Evolutionary conservation across 2,113 vertebrate species (phyloP), one percentile per base, ranked within the genome.

Genomic region (Vicugna pacos): DNA sequence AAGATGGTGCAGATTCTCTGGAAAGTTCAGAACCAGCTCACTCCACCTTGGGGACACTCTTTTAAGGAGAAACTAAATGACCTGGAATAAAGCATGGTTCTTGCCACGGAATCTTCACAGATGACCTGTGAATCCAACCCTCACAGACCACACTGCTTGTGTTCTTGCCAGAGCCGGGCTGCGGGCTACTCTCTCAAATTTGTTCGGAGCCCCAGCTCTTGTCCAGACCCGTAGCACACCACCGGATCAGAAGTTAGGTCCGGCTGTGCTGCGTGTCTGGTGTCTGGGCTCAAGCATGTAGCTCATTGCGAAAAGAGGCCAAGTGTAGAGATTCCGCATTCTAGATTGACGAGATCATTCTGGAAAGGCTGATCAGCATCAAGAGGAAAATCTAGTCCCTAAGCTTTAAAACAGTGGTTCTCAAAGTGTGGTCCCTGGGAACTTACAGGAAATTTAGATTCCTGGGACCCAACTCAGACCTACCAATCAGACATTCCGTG

Each of bases 1-100:
- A 9, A 60, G 92, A 76, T 50, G 87, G 73, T 32, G 2, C 62
- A 72, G 32, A 73, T 82, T 80, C n/a, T 35, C 54, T 94, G 67
- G 72, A 50, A 80, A 93, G 2, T 30, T 70, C 30, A 48, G 15
- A 91, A 72, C 48, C 85, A 91, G 32, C 20, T 28, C 77, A 70
- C 82, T 73, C 64, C 81, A 69, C 70, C 81, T 64, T 24, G 5
- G 62, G 82, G 77, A 65, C 10, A 30, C 11, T 35, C 54, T 65
- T 84, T 80, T 62, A 76, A 91, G 79, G 6, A 77, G 69, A 95
- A 89, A 83, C 28, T 32, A 87, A 97, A 91, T 35, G 67, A 84
- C 56, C n/a, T 85, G 13, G 14, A 82, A 50, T 65, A 80, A 75
- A 88, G 72, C 0, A 1, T 35, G 17, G 0, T 3, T 56, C 26